Conservation (phyloP, 2,888 invertebrate genomes). For the Pyrochroa serraticornis region DNA sequence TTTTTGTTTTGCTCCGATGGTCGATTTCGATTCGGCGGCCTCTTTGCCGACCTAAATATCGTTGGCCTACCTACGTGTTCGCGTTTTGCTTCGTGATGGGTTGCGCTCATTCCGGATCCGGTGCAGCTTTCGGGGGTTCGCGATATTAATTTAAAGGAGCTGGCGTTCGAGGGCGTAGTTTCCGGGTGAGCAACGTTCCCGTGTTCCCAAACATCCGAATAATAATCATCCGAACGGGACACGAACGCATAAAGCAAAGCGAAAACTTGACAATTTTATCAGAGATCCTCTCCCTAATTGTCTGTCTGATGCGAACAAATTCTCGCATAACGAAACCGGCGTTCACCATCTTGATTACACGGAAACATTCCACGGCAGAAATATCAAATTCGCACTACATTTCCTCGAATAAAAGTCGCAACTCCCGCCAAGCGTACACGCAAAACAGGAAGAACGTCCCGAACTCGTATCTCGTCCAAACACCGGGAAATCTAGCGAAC, state of each 20-base stretch:
- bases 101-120: too few relatives aligned
- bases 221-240: neutral
- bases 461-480: too few relatives aligned
- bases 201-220: neutral
- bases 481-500: too few relatives aligned
- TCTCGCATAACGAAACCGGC: neutral
- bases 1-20: too few relatives aligned
- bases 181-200: neutral
- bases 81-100: too few relatives aligned
- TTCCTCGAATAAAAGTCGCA: conserved; percentile 11
- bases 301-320: conserved; percentile 1
- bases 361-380: conserved; percentile 9
- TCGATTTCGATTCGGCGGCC: too few relatives aligned
- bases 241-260: neutral
- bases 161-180: neutral
- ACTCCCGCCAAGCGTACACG: too few relatives aligned
- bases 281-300: neutral
- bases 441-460: too few relatives aligned
- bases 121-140: too few relatives aligned
- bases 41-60: too few relatives aligned
- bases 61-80: too few relatives aligned
- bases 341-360: conserved; percentile 7
- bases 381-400: conserved; percentile 16
- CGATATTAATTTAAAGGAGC: neutral
- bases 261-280: neutral